Base-by-base conservation (phyloP, 2,797 vertebrate species). In the Cryptoprocta ferox region DNA sequence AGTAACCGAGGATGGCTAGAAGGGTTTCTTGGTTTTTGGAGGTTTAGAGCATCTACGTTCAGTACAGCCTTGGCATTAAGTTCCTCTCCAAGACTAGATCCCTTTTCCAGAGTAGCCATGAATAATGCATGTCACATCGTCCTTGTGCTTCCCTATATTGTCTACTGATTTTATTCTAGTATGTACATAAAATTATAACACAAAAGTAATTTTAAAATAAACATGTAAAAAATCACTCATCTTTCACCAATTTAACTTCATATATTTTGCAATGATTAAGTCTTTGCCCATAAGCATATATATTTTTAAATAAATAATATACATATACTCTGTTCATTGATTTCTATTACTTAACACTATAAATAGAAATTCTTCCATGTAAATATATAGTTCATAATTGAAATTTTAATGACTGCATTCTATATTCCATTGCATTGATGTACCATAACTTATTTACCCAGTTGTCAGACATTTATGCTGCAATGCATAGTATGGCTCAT, bases 281-380 rank as follows among this genome's bases (percentile, higher is more conserved):
- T 45, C 3, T n/a, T 82, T 94, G 19, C 68, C 16, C 9, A 39
- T 32, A 88, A 79, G 11, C 21, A n/a, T 3, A 32, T 42, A 10
- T 65, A 13, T 70, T 92, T 89, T 91, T 65, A 21, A 88, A 81
- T 30, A 73, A 35, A 15, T 83, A 70, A 78, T 68, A 59, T 26
- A 75, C 26, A 1, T 61, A 61, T 24, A 75, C 35, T 79, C 21
- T 93, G 24, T 37, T 96, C 26, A 88, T 15, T 42, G 28, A 80
- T 75, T 87, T 97, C 85, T 87, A 91, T 78, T 89, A 63, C 19
- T 30, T 96, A 71, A 50, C 70, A 35, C 83, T 75, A 39, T 15
- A 73, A 24, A 2, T n/a, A 81, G 10, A 76, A 12, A 66, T 71
- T 28, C 91, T 65, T 1, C 28, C 14, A 65, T 56, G 9, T 48